Evolutionary conservation across 2,113 vertebrate genomes (phyloP).

Genomic region (Mesembrinibis cayennensis): DNA sequence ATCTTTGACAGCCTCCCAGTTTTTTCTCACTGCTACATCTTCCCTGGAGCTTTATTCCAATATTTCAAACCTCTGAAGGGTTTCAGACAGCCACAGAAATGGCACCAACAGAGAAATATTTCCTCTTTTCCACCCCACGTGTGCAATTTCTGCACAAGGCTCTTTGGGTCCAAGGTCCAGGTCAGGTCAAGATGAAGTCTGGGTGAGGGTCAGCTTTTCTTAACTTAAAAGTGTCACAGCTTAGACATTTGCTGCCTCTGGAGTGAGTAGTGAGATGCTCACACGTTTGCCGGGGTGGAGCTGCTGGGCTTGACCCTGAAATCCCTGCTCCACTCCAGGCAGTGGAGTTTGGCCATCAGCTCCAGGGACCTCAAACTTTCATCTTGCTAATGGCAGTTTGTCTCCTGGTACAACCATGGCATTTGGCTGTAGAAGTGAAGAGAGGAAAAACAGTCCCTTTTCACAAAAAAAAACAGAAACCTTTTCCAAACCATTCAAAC

Average conservation of each 20-base stretch:
- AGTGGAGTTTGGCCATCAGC: not conserved
- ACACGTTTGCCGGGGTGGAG: not conserved
- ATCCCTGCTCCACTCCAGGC: not conserved
- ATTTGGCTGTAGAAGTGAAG: not conserved
- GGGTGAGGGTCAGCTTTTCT: not conserved
- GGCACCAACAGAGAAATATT: not conserved
- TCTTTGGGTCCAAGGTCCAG: not conserved
- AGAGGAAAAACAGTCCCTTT: not conserved
- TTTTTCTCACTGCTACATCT: not conserved
- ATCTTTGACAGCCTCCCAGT: not conserved
- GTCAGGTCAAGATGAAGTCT: not conserved
- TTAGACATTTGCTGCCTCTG: not conserved
- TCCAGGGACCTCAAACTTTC: not conserved
- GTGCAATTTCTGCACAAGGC: not conserved
- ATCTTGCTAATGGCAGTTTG: not conserved
- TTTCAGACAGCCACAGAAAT: not conserved
- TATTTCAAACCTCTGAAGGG: constrained; percentile 1
- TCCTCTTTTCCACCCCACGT: not conserved
- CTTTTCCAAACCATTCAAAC: not conserved
- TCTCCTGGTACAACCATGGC: not conserved
- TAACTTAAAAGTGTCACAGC: not conserved
- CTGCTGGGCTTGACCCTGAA: not conserved
- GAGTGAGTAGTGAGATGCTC: not conserved
- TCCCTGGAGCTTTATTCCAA: not conserved
- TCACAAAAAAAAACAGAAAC: not conserved